A percentile compares a stretch with the other conserved stretches of the same genome.
Conservation (phyloP, 1,140 invertebrate species). For the Cepaea nemoralis region DNA sequence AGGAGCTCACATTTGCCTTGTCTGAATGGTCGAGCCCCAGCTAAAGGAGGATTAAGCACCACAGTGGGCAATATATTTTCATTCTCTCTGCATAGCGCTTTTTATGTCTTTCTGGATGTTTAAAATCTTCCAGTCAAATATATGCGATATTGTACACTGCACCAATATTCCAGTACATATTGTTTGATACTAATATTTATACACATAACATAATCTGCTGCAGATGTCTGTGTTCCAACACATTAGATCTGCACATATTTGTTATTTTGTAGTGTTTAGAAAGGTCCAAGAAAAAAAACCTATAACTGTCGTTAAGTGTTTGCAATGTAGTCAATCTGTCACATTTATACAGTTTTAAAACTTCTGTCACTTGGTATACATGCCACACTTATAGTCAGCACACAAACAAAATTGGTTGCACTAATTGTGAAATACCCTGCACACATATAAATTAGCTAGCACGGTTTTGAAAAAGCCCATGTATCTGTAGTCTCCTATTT, state of each 20-base stretch:
- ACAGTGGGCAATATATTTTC: neutral
- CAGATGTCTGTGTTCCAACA: neutral
- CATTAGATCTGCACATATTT: neutral
- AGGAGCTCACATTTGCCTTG: neutral
- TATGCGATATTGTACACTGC: no score
- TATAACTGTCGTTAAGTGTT: neutral
- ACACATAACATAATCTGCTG: neutral
- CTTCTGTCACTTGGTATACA: neutral
- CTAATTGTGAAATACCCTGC: no score
- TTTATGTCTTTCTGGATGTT: neutral
- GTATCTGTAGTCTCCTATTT: neutral
- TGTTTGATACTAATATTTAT: neutral
- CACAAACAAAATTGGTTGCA: neutral
- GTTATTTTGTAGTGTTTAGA: neutral
- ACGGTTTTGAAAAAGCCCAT: no score
- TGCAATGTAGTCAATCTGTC: conserved; percentile 9
- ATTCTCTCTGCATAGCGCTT: neutral
- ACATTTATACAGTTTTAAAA: conserved; percentile 7
- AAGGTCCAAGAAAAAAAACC: no score
- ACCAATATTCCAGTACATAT: neutral
- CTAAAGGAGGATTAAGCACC: neutral
- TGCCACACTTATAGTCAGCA: neutral
- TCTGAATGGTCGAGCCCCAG: no score
- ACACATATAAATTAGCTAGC: no score
- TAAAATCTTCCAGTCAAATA: no score